Evolutionary conservation across 2,888 invertebrate species (phyloP), one percentile per base, ranked within the genome.

Genomic region (Argyresthia goedartella): DNA sequence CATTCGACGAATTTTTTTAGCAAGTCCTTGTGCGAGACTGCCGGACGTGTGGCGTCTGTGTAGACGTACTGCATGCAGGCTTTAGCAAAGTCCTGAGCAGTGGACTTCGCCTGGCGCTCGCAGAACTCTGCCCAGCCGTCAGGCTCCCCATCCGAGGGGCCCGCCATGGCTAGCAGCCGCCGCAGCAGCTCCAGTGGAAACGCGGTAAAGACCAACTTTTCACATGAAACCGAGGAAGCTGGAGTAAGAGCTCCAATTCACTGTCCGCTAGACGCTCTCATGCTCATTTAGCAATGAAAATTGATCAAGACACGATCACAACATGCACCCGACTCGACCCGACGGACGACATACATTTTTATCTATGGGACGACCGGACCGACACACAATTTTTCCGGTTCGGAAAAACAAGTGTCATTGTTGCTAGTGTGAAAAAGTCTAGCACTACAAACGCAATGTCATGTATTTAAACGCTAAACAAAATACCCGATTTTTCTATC

Each of bases 11-110:
- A 97, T 77, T 92, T 94, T 63, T 91, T 90, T 57, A 95, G 88
- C 66, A 95, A 91, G 64, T 95, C 95, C 57, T 92, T 91, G 70
- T 95, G 93, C 8, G 93, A 91, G 50, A 93, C 85, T 54, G 89
- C 90, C 33, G 90, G 84, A 55, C 91, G 88, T 33, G 90, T 88
- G 61, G 89, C 88, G 61, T 93, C 93, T 56, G 91, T 89, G 62
- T 91, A 91, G 57, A 95, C 90, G 69, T 91, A 95, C 60, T 92
- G 92, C 60, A 93, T 89, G 78, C 95, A 95, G 65, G 93, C 93
- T 80, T 93, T 93, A 64, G 95, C 94, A 79, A 97, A 96, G 81
- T 95, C 95, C 66, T 93, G 92, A 55, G 95, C 95, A 53, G 95
- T 93, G 56, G 91, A 90, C 66, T 91, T 91, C 55, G 95, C 95